phyloP scores from a whole-genome alignment of 2,888 invertebrate genomes.

The Epiblema foenella region DNA sequence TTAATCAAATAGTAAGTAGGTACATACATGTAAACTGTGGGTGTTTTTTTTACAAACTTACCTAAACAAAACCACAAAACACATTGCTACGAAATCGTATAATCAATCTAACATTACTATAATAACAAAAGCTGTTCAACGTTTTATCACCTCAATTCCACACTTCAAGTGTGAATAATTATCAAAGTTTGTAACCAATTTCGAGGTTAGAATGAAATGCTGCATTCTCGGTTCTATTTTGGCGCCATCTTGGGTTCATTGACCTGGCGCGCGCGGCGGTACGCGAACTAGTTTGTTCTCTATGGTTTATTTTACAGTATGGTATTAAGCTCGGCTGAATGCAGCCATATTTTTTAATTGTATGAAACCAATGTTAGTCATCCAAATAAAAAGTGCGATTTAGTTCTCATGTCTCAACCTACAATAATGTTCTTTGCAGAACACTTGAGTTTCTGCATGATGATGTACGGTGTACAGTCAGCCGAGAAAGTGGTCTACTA shows the following conservation, averaged over 20 bases:
- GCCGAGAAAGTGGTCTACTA: no score
- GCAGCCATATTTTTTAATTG: not conserved
- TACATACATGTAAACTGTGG: no score
- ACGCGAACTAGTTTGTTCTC: constrained; percentile 47
- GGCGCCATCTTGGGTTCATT: constrained; percentile 78
- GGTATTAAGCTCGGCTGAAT: constrained; percentile 3
- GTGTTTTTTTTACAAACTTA: no score
- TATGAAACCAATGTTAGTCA: not conserved
- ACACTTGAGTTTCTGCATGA: not conserved
- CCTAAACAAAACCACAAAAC: no score
- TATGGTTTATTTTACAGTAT: constrained; percentile 42
- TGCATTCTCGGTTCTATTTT: constrained; percentile 80
- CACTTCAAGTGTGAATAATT: constrained; percentile 59
- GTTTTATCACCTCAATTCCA: constrained; percentile 27
- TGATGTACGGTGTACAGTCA: not conserved
- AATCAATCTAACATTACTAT: no score
- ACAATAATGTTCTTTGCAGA: no score
- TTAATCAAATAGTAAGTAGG: no score
- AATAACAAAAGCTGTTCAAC: constrained; percentile 33
- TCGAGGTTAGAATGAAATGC: constrained; percentile 80
- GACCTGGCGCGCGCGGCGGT: constrained; percentile 68
- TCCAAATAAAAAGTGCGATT: not conserved
- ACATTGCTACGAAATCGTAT: not conserved
- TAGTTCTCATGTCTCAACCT: no score
- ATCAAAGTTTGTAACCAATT: constrained; percentile 62